Conservation (phyloP, 2,113 vertebrate genomes). For the Argyrosomus japonicus region DNA sequence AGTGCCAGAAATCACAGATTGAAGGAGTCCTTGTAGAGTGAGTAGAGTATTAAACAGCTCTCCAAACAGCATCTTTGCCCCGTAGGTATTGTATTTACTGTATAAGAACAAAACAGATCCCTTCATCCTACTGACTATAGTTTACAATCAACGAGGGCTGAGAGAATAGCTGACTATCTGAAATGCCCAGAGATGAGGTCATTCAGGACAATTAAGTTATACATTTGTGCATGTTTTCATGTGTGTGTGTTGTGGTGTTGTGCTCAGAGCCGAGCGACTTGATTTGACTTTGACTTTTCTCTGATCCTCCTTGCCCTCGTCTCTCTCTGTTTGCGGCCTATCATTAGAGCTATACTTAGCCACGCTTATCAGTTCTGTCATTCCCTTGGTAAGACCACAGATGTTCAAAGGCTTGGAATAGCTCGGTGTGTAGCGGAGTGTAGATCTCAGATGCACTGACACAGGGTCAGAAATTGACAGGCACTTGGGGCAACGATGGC, state of each 20-base stretch:
- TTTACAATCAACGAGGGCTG: too few relatives aligned
- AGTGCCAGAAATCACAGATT: slow-evolving; percentile 30
- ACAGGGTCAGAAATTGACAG: slow-evolving; percentile 17
- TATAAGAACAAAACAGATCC: not conserved
- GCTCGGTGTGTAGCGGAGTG: slow-evolving; percentile 14
- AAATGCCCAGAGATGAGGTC: slow-evolving; percentile 11
- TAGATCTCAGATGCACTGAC: slow-evolving; percentile 31
- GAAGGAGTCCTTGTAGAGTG: not conserved
- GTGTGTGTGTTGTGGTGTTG: slow-evolving; percentile 13
- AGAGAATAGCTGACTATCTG: not conserved
- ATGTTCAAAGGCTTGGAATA: slow-evolving; percentile 67
- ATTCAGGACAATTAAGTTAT: not conserved
- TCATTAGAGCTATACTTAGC: slow-evolving; percentile 77
- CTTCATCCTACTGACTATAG: not conserved
- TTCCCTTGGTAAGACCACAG: slow-evolving; percentile 58
- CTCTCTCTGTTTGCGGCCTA: slow-evolving; percentile 58
- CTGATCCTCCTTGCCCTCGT: slow-evolving; percentile 62
- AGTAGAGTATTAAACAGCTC: not conserved
- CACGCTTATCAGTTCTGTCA: slow-evolving; percentile 63
- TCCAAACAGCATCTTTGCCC: not conserved
- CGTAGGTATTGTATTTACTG: not conserved
- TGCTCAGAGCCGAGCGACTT: slow-evolving; percentile 6
- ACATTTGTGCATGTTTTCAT: slow-evolving; percentile 13
- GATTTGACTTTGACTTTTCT: slow-evolving; percentile 67
- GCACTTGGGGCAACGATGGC: not conserved